Percentiles rank a stretch among this genome's conserved stretches.
Evolutionary conservation across 2,113 vertebrate species (phyloP).

Genomic region (Octodon degus): DNA sequence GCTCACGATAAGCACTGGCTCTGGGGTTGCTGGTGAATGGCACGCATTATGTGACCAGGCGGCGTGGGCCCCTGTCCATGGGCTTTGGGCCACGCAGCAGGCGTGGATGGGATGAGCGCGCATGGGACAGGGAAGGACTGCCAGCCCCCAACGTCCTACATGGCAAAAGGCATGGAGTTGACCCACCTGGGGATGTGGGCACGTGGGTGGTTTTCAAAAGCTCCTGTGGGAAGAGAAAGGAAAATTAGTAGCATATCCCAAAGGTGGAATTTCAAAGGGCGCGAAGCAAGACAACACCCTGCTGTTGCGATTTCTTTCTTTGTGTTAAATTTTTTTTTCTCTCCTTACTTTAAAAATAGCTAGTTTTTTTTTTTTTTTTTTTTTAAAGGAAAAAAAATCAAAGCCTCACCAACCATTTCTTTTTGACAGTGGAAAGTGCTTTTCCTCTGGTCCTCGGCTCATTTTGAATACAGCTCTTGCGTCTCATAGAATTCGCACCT

Average conservation of each 20-base stretch:
- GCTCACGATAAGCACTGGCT: constrained; percentile 82
- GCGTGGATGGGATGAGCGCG: fast-evolving
- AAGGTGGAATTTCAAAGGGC: constrained; percentile 78
- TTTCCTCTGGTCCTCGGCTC: constrained; percentile 73
- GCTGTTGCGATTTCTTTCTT: constrained; percentile 80
- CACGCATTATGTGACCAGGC: constrained; percentile 74
- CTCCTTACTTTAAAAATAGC: constrained; percentile 84
- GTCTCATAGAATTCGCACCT: constrained; percentile 13
- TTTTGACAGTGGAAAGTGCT: constrained; percentile 79
- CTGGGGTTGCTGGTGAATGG: constrained; percentile 84
- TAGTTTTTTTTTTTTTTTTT: constrained; percentile 80
- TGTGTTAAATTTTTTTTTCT: constrained; percentile 74
- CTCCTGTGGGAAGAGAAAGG: constrained; percentile 53
- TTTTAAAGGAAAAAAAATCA: constrained; percentile 78
- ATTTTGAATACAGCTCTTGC: constrained; percentile 71
- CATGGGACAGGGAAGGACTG: fast-evolving
- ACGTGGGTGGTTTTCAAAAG: background rate
- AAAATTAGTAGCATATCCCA: constrained; percentile 79
- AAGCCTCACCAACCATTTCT: constrained; percentile 81
- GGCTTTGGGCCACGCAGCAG: constrained; percentile 1
- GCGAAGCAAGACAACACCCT: constrained; percentile 78
- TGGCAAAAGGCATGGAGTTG: background rate
- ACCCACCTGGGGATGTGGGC: background rate
- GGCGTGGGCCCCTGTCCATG: constrained; percentile 48
- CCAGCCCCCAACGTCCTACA: background rate